Conservation (phyloP, 2,888 invertebrate species). For the Tetramorium bicarinatum region DNA sequence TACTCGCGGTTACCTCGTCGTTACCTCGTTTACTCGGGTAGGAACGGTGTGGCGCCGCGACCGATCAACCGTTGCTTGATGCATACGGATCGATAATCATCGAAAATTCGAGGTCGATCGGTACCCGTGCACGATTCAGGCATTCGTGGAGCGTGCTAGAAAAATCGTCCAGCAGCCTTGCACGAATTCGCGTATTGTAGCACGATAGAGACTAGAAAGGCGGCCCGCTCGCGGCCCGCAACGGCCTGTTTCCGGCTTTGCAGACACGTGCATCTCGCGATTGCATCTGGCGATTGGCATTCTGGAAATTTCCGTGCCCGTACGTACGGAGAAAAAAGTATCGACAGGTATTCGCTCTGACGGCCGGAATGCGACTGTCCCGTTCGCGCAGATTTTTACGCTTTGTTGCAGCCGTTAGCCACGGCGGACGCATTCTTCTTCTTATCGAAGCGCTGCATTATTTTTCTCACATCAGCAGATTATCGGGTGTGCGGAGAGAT, state of each 20-base stretch:
- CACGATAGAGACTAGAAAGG: slow-evolving; percentile 60
- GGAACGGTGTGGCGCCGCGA: slow-evolving; percentile 47
- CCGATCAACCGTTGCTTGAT: slow-evolving; percentile 48
- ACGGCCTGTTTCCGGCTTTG: slow-evolving; percentile 62
- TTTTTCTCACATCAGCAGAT: slow-evolving; percentile 47
- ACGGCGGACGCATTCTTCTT: neutral
- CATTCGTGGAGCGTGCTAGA: slow-evolving; percentile 37
- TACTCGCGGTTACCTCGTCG: neutral
- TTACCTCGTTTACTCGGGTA: slow-evolving; percentile 34
- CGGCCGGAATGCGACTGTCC: neutral
- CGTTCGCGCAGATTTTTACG: slow-evolving; percentile 26
- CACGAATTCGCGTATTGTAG: slow-evolving; percentile 65
- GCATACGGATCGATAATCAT: slow-evolving; percentile 67
- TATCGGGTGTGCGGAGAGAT: slow-evolving; percentile 32
- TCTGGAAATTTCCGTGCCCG: slow-evolving; percentile 35
- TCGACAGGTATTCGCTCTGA: neutral
- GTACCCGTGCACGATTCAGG: slow-evolving; percentile 38
- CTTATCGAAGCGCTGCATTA: neutral
- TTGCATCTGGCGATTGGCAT: slow-evolving; percentile 47
- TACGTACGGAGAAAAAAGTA: slow-evolving; percentile 16
- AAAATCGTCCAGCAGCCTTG: slow-evolving; percentile 61
- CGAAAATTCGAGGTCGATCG: slow-evolving; percentile 71
- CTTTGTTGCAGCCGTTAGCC: neutral
- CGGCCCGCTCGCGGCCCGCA: slow-evolving; percentile 37
- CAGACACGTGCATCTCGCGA: slow-evolving; percentile 51